Conservation (phyloP, 2,797 vertebrate genomes). For the Coregonus suidteri region DNA sequence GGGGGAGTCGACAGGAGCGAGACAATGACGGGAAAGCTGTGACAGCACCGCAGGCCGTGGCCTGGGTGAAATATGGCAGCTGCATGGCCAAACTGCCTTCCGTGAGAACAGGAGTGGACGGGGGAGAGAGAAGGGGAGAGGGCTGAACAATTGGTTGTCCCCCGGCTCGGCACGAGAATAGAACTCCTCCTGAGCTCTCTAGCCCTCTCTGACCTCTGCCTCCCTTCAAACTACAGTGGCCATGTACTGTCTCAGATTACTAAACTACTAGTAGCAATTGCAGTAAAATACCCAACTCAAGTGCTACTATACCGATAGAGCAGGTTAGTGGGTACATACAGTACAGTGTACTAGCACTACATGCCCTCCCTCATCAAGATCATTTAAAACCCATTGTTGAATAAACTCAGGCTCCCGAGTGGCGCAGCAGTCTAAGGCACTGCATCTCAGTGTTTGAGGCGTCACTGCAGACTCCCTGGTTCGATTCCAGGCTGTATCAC, state of each 20-base stretch:
- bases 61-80: constrained; percentile 46
- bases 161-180: constrained; percentile 30
- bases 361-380: too few relatives aligned
- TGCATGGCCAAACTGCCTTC: constrained; percentile 29
- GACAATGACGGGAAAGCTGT: constrained; percentile 62
- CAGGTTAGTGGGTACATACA: too few relatives aligned
- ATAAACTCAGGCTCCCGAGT: too few relatives aligned
- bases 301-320: too few relatives aligned
- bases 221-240: background rate
- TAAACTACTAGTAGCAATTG: background rate
- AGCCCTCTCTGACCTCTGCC: constrained; percentile 36
- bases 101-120: constrained; percentile 11
- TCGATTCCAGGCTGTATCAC: too few relatives aligned
- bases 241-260: background rate
- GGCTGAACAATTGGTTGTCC: constrained; percentile 37
- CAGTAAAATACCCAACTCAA: background rate
- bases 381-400: too few relatives aligned
- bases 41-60: constrained; percentile 32
- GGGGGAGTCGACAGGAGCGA: constrained; percentile 29
- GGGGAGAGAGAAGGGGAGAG: background rate
- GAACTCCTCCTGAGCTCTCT: constrained; percentile 39
- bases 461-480: too few relatives aligned
- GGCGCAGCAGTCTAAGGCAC: too few relatives aligned
- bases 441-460: too few relatives aligned
- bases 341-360: too few relatives aligned